Base-by-base conservation (phyloP, 2,888 invertebrate genomes). In the Hyposoter dolosus region DNA sequence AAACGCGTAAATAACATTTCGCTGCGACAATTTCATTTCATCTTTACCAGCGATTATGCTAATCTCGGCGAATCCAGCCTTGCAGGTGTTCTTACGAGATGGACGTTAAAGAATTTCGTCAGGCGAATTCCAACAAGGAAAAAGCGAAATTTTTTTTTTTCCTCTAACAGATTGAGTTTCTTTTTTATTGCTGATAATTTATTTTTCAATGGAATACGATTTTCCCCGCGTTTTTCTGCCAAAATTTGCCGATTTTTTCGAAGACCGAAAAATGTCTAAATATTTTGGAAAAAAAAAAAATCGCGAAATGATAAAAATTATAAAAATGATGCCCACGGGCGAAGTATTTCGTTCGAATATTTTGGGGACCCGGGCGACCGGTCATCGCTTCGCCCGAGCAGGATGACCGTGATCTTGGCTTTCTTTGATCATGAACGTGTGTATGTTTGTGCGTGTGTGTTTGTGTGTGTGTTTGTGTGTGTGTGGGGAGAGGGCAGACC, bases 401-500 rank as follows among this genome's bases (percentile, higher is more conserved):
- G 87, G 88, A 87, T 90, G 93, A 89, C 93, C 92, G 79, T 92
- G 92, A 92, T 92, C 92, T 92, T 92, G 92, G 88, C 87, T 81
- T 15, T 28, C 89, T 88, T 91, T 89, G 92, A 89, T 85, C 90
- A 89, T 90, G 90, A 92, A 89, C 87, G 87, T 53, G 7, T 50
- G 40, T 23, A 43, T 50, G 40, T n/a, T 2, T 88, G 87, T 63
- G 9, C 43, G 43, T 19, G 50, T 47, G 47, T n/a, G 87, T 53
- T 10, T 50, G 43, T 19, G 50, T 47, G 47, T 17, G 5, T 88
- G 87, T 63, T 4, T 88, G 87, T 63, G 9, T 50, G 43, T 23
- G 50, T 50, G 50, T 10, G 6, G 23, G 71, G 68, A 82, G 50
- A 68, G 87, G 86, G 78, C 87, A 83, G 85, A 87, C 81, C 83